Evolutionary conservation across 1,140 invertebrate species (phyloP).

Genomic region (Meteorus sp.): DNA sequence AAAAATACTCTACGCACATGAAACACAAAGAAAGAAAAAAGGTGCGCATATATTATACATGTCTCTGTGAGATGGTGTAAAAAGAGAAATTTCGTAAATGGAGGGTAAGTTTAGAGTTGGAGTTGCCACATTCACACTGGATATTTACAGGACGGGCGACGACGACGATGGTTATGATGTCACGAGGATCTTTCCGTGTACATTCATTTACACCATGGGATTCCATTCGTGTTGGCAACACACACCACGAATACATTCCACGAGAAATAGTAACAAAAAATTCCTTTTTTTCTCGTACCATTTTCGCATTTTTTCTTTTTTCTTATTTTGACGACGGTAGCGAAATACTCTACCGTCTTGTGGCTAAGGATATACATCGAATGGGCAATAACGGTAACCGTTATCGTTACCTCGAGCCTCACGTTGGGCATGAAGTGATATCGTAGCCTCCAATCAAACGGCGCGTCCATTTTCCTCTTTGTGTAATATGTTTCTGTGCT

Average conservation of each 20-base stretch:
- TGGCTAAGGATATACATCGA: conserved; percentile 28
- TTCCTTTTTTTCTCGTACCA: not conserved
- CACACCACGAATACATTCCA: conserved; percentile 26
- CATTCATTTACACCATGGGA: conserved; percentile 10
- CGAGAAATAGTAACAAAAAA: conserved; percentile 31
- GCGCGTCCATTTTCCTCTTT: not conserved
- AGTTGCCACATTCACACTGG: not conserved
- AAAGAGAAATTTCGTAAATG: too few relatives aligned
- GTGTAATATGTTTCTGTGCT: not conserved
- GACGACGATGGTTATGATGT: too few relatives aligned
- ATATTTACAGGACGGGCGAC: not conserved
- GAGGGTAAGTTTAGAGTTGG: too few relatives aligned
- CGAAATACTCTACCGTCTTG: conserved; percentile 31
- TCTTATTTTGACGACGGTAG: conserved; percentile 7
- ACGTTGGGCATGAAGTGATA: conserved; percentile 25
- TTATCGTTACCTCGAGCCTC: conserved; percentile 40
- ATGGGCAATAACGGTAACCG: conserved; percentile 41
- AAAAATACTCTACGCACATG: too few relatives aligned
- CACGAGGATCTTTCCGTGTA: not conserved
- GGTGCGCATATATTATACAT: too few relatives aligned
- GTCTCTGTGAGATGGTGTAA: too few relatives aligned
- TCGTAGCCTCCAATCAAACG: conserved; percentile 37
- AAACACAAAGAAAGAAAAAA: too few relatives aligned
- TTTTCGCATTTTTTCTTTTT: conserved; percentile 3
- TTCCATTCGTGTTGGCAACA: conserved; percentile 9